Evolutionary conservation across 1,140 invertebrate species (phyloP).

Genomic region (Polypedilum vanderplanki): DNA sequence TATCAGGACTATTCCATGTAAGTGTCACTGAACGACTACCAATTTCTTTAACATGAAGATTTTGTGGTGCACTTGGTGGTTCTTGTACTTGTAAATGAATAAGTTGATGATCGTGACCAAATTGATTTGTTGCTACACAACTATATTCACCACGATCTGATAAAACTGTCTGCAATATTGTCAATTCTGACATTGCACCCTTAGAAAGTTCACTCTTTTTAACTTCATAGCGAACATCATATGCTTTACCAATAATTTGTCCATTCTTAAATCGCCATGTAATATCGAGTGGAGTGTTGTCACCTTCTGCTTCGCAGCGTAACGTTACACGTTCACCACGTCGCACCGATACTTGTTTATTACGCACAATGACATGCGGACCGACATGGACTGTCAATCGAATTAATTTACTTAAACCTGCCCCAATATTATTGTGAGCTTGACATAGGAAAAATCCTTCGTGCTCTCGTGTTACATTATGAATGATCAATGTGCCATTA

Average conservation of each 20-base stretch:
- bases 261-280: constrained; percentile 52
- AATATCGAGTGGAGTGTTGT: constrained; percentile 68
- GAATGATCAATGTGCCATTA: constrained; percentile 62
- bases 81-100: constrained; percentile 63
- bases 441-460: constrained; percentile 74
- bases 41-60: constrained; percentile 52
- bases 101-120: constrained; percentile 58
- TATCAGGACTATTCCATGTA: constrained; percentile 48
- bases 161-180: constrained; percentile 53
- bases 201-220: constrained; percentile 46
- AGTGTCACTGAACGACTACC: constrained; percentile 52
- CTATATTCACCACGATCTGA: constrained; percentile 61
- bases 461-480: constrained; percentile 54
- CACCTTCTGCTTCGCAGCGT: constrained; percentile 74
- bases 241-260: constrained; percentile 47
- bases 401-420: constrained; percentile 64
- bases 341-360: constrained; percentile 55
- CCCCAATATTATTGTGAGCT: constrained; percentile 70
- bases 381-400: constrained; percentile 59
- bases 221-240: constrained; percentile 48
- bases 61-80: constrained; percentile 55
- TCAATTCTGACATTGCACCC: constrained; percentile 53
- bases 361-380: constrained; percentile 37
- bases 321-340: constrained; percentile 58
- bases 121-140: constrained; percentile 60